These are phyloP conservation scores for Cydia amplana DNA, from an alignment of 1,140 invertebrate genomes.

Conservation along the genomic window DNA sequence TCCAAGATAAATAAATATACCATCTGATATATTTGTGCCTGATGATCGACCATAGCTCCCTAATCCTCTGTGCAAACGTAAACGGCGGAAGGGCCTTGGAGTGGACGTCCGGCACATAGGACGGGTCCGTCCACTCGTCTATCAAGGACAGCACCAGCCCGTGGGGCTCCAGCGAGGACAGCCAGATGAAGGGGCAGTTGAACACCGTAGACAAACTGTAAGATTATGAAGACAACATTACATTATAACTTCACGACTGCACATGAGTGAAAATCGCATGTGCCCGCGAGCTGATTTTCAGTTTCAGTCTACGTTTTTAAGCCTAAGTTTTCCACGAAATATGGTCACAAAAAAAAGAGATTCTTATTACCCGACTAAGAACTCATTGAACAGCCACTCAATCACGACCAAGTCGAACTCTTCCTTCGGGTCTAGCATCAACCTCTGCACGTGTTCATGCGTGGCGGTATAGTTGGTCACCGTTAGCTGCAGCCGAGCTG, in stretches of 20 bases:
- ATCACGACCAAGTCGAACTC: slow-evolving; percentile 6
- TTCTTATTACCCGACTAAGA: not conserved
- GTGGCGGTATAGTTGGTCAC: not conserved
- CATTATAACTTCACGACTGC: too few relatives aligned
- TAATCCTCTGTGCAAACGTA: slow-evolving; percentile 35
- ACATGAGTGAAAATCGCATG: too few relatives aligned
- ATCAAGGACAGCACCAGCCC: slow-evolving; percentile 50
- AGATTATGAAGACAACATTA: not conserved
- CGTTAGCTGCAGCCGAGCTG: not conserved
- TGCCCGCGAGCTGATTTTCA: too few relatives aligned
- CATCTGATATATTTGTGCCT: not conserved
- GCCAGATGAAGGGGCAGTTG: slow-evolving; percentile 60
- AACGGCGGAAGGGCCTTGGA: slow-evolving; percentile 32
- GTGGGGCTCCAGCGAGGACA: slow-evolving; percentile 52
- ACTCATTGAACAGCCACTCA: slow-evolving; percentile 18
- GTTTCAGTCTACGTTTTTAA: too few relatives aligned
- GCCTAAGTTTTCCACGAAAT: too few relatives aligned
- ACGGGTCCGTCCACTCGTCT: slow-evolving; percentile 51
- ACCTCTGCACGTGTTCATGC: not conserved
- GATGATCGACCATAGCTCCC: slow-evolving; percentile 33
- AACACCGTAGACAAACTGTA: slow-evolving; percentile 52
- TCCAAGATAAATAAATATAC: not conserved
- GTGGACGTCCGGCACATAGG: slow-evolving; percentile 36
- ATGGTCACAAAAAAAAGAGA: too few relatives aligned
- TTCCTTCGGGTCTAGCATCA: slow-evolving; percentile 1